Conservation (phyloP, 2,113 vertebrate genomes). For the Kryptolebias marmoratus region DNA sequence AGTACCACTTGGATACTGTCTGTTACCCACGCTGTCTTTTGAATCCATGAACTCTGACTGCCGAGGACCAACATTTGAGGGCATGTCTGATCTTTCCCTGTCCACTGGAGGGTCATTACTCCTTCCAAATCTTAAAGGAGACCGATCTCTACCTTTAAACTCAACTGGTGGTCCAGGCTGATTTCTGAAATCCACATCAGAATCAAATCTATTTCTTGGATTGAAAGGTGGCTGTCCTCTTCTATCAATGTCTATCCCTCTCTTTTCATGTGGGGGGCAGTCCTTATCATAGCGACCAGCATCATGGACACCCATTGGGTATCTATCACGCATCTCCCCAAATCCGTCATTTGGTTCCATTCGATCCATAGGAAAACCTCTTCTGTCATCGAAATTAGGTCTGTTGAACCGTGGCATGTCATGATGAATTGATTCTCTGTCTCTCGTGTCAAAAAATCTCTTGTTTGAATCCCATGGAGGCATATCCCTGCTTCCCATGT, state of each 20-base stretch:
- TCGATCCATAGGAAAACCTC: slow-evolving; percentile 72
- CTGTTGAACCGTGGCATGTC: slow-evolving; percentile 85
- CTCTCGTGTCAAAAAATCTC: slow-evolving; percentile 86
- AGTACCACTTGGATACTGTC: slow-evolving; percentile 65
- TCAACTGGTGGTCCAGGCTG: slow-evolving; percentile 84
- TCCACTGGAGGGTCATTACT: slow-evolving; percentile 59
- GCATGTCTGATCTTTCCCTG: slow-evolving; percentile 65
- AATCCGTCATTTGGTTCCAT: slow-evolving; percentile 73
- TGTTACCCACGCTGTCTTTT: slow-evolving; percentile 52
- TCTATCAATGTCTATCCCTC: slow-evolving; percentile 87
- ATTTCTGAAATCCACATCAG: slow-evolving; percentile 89
- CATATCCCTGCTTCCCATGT: slow-evolving; percentile 76
- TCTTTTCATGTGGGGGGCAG: slow-evolving; percentile 79
- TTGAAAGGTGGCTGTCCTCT: slow-evolving; percentile 82
- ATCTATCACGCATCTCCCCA: slow-evolving; percentile 71
- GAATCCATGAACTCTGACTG: slow-evolving; percentile 60
- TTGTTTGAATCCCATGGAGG: slow-evolving; percentile 66
- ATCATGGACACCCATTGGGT: slow-evolving; percentile 62
- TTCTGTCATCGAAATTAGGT: slow-evolving; percentile 73
- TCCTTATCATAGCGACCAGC: slow-evolving; percentile 72
- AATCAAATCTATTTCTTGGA: slow-evolving; percentile 79
- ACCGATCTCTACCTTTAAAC: slow-evolving; percentile 74
- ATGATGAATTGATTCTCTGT: slow-evolving; percentile 83
- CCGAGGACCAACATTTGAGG: slow-evolving; percentile 61
- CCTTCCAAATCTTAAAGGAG: slow-evolving; percentile 75